Evolutionary conservation across 2,113 vertebrate genomes (phyloP).

Genomic region (Bagarius yarrelli): DNA sequence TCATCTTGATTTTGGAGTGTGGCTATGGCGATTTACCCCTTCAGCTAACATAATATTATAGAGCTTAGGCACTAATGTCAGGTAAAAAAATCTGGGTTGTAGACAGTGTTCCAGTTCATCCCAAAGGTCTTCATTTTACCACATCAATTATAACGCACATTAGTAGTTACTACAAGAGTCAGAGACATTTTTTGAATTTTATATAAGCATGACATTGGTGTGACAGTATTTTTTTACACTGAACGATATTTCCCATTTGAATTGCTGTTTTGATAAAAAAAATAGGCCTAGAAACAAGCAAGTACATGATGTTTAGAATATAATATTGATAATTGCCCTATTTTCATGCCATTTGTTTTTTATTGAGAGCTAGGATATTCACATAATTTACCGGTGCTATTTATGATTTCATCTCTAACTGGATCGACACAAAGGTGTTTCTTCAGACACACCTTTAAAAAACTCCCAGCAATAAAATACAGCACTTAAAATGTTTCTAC

Average conservation of each 20-base stretch:
- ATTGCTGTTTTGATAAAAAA: not conserved
- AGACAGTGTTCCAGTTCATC: too few relatives aligned
- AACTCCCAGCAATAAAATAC: not conserved
- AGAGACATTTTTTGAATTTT: not conserved
- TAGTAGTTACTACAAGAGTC: too few relatives aligned
- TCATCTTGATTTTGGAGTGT: too few relatives aligned
- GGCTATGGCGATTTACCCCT: too few relatives aligned
- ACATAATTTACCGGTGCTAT: not conserved
- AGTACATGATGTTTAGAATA: not conserved
- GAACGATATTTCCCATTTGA: not conserved
- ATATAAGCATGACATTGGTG: not conserved
- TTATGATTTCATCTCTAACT: not conserved
- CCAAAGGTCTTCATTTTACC: too few relatives aligned
- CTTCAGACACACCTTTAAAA: not conserved
- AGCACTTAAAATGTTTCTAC: not conserved
- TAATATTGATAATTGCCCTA: not conserved
- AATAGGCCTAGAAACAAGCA: not conserved
- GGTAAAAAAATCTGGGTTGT: too few relatives aligned
- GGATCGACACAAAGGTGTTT: not conserved
- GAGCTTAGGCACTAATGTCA: too few relatives aligned
- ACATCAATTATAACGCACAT: too few relatives aligned
- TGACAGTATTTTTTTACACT: not conserved
- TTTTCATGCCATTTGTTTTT: not conserved
- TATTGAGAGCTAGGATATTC: not conserved
- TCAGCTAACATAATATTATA: too few relatives aligned